phyloP scores from a whole-genome alignment of 2,797 vertebrate species.

The Thunnus albacares region DNA sequence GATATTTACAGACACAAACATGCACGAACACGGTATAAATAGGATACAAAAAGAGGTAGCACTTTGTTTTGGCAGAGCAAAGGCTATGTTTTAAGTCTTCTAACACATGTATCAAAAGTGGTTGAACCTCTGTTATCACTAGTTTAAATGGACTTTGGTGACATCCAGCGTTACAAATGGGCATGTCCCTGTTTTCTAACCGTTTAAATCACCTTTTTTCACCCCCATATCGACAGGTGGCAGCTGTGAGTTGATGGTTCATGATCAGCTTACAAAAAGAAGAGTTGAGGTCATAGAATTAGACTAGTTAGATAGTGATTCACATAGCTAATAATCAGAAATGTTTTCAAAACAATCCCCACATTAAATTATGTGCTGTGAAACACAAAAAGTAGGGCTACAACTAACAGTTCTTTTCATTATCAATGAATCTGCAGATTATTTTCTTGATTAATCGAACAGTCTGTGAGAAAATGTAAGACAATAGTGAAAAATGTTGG shows the following conservation, averaged over 20 bases:
- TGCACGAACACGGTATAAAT: background rate
- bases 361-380: no score
- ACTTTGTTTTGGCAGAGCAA: background rate
- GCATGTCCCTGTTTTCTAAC: background rate
- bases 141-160: conserved; percentile 27
- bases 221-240: conserved; percentile 49
- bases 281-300: conserved; percentile 16
- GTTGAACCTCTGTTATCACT: background rate
- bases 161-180: conserved; percentile 33
- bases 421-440: no score
- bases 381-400: background rate
- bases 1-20: background rate
- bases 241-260: conserved; percentile 11
- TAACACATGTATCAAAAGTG: background rate
- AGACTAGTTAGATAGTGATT: background rate
- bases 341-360: background rate
- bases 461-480: no score
- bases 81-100: background rate
- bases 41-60: background rate
- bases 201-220: background rate
- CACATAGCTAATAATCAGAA: background rate
- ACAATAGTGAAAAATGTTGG: no score
- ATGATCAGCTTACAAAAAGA: background rate
- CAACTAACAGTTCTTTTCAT: no score
- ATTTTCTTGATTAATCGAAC: no score